These are phyloP conservation scores for Hyposmocoma kahamanoa DNA, from an alignment of 1,140 invertebrate genomes.

Conservation along the genomic window DNA sequence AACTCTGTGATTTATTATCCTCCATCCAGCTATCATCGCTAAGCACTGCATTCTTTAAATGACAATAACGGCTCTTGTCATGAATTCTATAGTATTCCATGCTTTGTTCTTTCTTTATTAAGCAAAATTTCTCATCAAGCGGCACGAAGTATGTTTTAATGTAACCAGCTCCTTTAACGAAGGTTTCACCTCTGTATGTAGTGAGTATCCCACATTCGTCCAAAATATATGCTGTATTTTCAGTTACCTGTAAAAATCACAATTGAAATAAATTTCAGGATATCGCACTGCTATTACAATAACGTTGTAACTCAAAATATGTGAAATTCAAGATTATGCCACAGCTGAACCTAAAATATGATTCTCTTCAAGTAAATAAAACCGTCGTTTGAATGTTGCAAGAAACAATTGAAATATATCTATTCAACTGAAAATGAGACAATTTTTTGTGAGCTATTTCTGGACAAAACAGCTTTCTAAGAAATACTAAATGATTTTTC, in stretches of 20 bases:
- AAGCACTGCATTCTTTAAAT: constrained; percentile 19
- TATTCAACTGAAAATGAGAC: no score
- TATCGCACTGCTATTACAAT: no score
- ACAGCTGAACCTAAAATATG: no score
- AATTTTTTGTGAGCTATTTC: no score
- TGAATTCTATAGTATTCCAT: constrained; percentile 11
- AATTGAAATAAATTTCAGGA: background rate
- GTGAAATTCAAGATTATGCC: no score
- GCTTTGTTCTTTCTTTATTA: constrained; percentile 55
- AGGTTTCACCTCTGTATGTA: constrained; percentile 79
- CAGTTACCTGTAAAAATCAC: constrained; percentile 75
- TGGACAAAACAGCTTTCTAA: no score
- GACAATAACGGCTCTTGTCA: constrained; percentile 19
- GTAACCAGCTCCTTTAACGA: constrained; percentile 84
- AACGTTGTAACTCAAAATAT: no score
- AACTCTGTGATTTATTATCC: background rate
- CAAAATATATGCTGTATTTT: constrained; percentile 82
- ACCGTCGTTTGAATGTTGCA: no score
- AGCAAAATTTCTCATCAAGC: constrained; percentile 77
- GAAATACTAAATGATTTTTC: no score
- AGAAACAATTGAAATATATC: no score
- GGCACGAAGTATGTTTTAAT: constrained; percentile 84
- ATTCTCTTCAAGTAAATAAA: no score
- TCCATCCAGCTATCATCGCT: constrained; percentile 8
- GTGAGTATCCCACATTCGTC: constrained; percentile 81